Base-by-base conservation (phyloP, 2,797 vertebrate genomes). In the Malurus splendens region DNA sequence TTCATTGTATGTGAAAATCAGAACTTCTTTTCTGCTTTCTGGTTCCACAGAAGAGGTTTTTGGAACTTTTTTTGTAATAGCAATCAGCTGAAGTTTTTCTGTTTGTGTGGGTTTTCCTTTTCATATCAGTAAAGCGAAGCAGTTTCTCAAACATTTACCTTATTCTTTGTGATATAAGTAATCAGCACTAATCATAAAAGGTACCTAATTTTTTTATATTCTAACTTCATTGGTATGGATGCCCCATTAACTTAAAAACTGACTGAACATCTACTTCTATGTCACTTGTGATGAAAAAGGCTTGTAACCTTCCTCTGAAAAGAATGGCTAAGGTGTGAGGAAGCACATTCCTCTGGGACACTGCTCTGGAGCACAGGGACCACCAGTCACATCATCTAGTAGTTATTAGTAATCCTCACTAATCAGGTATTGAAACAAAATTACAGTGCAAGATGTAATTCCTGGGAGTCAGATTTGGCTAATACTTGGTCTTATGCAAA, bases 401-500 rank as follows among this genome's bases (percentile, higher is more conserved):
- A 84, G 62, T 79, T 78, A 60, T 16, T 42, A 45, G 18, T 56
- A 68, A 36, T 84, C 48, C 55, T 65, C 42, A 65, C 71, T 54
- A 84, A 87, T 41, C 30, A 56, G 18, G 57, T 68, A 90, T 86
- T 65, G 80, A 83, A 84, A 71, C 14, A 73, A 81, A 94, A 89
- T 73, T 50, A 57, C 65, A 48, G 51, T 41, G 24, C 24, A 47
- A 36, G 62, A 39, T 9, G 3, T 33, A 44, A 32, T 71, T 90
- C 77, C 41, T 80, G 67, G 50, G 70, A 78, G 51, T 70, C 42
- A 77, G 38, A 50, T 80, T 36, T 86, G 38, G 28, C 42, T 60
- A 60, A 78, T 33, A 45, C 20, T 71, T 55, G 16, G 17, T 82
- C 52, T 79, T 64, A 38, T 4, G 48, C 27, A 52, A 48, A 71